Evolutionary conservation across 2,797 vertebrate species (phyloP), one percentile per base, ranked within the genome.

Genomic region (Lophotriccus pileatus): DNA sequence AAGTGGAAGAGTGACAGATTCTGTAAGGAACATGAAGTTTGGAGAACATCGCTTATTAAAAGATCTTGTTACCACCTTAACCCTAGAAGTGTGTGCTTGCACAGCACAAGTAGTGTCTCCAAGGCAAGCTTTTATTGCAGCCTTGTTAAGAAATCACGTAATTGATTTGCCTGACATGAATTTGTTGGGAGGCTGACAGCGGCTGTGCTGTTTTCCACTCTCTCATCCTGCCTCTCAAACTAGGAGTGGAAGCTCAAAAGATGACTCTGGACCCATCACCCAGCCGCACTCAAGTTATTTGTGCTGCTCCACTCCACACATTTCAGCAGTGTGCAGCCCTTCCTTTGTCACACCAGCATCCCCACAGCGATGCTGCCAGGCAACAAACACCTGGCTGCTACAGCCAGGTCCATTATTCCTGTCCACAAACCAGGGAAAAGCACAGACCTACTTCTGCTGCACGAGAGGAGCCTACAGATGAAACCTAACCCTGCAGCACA

Each of bases 11-110:
- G 63, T 63, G 84, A 81, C 60, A 87, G 44, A 56, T 41, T 77
- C 49, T 77, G 47, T 22, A 80, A 83, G 34, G 74, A 92, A 80
- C 39, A 53, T 83, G 75, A 93, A 88, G 82, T 70, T 56, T 79
- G 74, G 78, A 93, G 93, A 77, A 78, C 75, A 89, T 53, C 0
- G 0, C 84, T 93, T 93, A 87, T 73, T 89, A 47, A 43, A 84
- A 90, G 75, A 74, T 84, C 91, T 85, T 82, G 63, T 68, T 85
- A 80, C 76, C 94, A 87, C 49, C 82, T 94, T 83, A 87, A 91
- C 87, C 87, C 84, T 60, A n/a, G 32, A 74, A 93, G 49, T 44
- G 56, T 37, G 59, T 19, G 37, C 79, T 77, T 79, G 72, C 72
- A 85, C 72, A 83, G 87, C 82, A 91, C 87, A 74, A 87, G 72